Evolutionary conservation across 35 echinoderm and acorn worm species (phyloP), one percentile per base, ranked within the genome.

Genomic region (Heliocidaris erythrogramma): DNA sequence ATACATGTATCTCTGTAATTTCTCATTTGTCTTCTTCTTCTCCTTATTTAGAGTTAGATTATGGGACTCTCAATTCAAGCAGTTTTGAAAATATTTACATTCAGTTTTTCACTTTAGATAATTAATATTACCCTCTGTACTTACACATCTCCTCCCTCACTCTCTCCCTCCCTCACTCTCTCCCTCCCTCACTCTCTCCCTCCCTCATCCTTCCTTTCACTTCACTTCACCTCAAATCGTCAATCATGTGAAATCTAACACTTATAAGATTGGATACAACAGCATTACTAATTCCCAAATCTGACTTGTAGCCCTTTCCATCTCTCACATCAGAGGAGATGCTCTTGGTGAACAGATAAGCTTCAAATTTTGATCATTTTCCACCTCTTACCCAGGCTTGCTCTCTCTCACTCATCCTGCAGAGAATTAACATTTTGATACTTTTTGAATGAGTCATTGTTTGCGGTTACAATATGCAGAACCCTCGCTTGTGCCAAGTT

Each of bases 401-500:
- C 61, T 71, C 5, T 24, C 52, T 13, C 52, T 71, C 24, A 21
- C 14, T 78, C 65, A 27, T 78, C 21, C 65, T 78, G 14, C 21
- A 78, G 65, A 78, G 27, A 78, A 78, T 78, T 78, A 78, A 78
- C 65, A 78, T 78, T 78, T 29, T 78, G 65, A 78, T 78, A 78
- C n/a, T 78, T 78, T 27, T 7, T 78, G 65, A 78, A 24, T 78
- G 65, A 78, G 65, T 78, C 65, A 78, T 78, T 78, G 65, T 78
- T 78, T 78, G 65, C 65, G 65, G 65, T 78, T 21, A 78, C 65
- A 27, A 78, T 78, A 78, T 78, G 65, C 65, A 78, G 21, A 78
- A 21, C 65, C 65, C 18, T 78, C 65, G 21, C 65, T 18, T 78
- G 65, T 78, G 27, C 21, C 27, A n/a, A 21, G 65, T 7, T n/a